Evolutionary conservation across 2,797 vertebrate genomes (phyloP).

Genomic region (Cryptoprocta ferox): DNA sequence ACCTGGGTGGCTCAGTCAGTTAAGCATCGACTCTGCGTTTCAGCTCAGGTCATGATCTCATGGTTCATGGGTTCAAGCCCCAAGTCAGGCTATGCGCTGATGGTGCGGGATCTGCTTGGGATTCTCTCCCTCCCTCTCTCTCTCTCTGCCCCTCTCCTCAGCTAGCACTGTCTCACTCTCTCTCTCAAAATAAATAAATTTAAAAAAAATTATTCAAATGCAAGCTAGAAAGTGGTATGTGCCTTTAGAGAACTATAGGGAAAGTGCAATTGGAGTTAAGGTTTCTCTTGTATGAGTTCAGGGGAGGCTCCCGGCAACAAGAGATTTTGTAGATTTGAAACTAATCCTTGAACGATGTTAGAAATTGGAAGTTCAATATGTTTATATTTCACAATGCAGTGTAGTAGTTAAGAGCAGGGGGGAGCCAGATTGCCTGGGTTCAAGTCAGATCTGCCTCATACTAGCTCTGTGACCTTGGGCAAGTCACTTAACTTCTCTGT

Average conservation of each 20-base stretch:
- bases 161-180: no score
- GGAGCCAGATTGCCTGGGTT: neutral
- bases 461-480: constrained; percentile 18
- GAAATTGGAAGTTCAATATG: neutral
- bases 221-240: neutral
- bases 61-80: no score
- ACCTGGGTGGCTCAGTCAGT: no score
- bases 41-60: no score
- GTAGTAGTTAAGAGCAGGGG: constrained; percentile 3
- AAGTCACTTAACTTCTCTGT: constrained; percentile 23
- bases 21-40: no score
- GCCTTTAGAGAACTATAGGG: neutral
- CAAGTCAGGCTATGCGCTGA: no score
- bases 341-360: constrained; percentile 1
- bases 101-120: no score
- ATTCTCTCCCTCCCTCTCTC: no score
- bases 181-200: no score
- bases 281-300: neutral
- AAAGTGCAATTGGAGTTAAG: neutral
- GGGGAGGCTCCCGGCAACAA: neutral
- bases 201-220: neutral
- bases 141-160: no score
- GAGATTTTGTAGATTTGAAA: neutral
- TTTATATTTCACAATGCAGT: neutral
- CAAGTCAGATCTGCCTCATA: neutral